Conservation (phyloP, 2,797 vertebrate genomes). For the Margarornis squamiger region DNA sequence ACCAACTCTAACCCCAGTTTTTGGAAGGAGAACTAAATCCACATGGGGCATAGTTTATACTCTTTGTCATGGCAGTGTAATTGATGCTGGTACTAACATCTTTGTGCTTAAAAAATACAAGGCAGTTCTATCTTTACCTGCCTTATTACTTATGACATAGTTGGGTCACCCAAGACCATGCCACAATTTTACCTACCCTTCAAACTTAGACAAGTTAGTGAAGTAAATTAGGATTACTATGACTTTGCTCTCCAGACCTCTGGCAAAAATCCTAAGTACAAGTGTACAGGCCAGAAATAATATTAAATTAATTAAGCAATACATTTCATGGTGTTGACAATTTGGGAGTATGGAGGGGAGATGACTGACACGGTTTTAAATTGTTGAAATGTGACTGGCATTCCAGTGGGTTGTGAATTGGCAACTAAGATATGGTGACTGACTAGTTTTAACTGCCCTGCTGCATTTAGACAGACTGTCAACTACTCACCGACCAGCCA, state of each 20-base stretch:
- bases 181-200: background rate
- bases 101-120: background rate
- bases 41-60: background rate
- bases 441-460: background rate
- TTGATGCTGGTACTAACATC: background rate
- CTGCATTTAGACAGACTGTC: background rate
- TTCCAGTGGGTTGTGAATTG: background rate
- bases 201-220: background rate
- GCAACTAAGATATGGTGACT: background rate
- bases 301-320: background rate
- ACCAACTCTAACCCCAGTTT: background rate
- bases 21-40: background rate
- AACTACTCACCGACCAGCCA: background rate
- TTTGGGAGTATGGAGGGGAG: background rate
- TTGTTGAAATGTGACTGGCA: conserved; percentile 18
- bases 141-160: background rate
- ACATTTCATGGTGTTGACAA: background rate
- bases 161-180: background rate
- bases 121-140: background rate
- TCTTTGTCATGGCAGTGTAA: background rate
- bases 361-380: background rate
- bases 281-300: background rate
- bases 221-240: background rate
- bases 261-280: background rate
- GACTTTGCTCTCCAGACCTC: background rate